Evolutionary conservation across 2,888 invertebrate species (phyloP), one percentile per base, ranked within the genome.

Genomic region (Cyrtodaria siliqua): DNA sequence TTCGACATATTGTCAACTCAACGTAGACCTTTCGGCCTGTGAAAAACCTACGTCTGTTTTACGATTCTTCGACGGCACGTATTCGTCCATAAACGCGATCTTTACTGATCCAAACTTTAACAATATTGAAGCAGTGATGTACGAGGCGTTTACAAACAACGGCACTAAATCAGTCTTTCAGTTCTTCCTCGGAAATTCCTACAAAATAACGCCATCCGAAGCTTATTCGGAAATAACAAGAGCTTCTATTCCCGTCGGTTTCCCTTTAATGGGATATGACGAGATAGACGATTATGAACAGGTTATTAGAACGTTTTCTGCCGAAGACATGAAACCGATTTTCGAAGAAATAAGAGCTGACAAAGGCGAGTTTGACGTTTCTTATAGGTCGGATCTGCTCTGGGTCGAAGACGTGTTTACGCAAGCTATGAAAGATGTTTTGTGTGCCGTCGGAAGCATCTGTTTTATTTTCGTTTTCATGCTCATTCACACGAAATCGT

Each of bases 61-160:
- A 26, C 72, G 87, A 0, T 86, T 79, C 49, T 89, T 89, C 59
- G 89, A 89, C 63, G 89, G 89, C 0, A 83, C 87, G 0, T 82
- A 70, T 53, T 49, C 82, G 4, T 40, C 29, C 26, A 26, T 86
- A 1, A 63, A 73, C 56, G 55, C 86, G 0, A 70, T 69, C 0
- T 89, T 89, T 49, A 79, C 85, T 53, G 87, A 89, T 68, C 75
- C 87, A 3, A 77, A 77, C 2, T 89, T 86, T 52, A 74, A 72
- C 53, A 86, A 87, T 68, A 84, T 89, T 23, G 23, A 70, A 0
- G 57, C 47, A 0, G 87, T 89, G 14, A 20, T 88, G 4, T 78
- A 84, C 40, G 77, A 74, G 24, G 89, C 88, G 0, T 74, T 69
- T 20, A 84, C 77, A 2, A 81, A 82, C 44, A 82, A 78, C 16